Conservation (phyloP, 2,113 vertebrate genomes). For the Hippocampus zosterae region DNA sequence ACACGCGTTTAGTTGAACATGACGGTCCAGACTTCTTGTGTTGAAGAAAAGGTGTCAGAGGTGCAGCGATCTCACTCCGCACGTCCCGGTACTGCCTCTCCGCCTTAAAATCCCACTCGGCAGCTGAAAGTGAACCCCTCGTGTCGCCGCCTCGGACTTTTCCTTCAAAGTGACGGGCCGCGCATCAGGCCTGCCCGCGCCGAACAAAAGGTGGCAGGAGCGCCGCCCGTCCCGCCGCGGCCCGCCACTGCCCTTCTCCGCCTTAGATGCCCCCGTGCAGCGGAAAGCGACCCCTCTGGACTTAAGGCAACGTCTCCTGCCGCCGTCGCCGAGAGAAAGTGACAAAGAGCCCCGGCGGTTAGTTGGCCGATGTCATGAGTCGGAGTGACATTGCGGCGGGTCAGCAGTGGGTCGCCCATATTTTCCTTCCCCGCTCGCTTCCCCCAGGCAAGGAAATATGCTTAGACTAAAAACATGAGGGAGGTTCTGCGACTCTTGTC, state of each 20-base stretch:
- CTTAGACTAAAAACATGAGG: slow-evolving; percentile 12
- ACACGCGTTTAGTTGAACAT: no score
- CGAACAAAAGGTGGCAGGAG: background rate
- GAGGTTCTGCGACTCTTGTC: background rate
- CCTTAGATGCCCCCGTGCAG: background rate
- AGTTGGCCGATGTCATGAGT: slow-evolving; percentile 1
- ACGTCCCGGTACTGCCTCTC: background rate
- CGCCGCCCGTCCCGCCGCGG: background rate
- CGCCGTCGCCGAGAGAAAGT: slow-evolving; percentile 8
- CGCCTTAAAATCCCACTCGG: slow-evolving; percentile 1
- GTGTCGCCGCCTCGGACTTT: background rate
- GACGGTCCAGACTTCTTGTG: background rate
- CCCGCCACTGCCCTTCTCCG: slow-evolving; percentile 1
- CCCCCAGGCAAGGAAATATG: slow-evolving; percentile 8
- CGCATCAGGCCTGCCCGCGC: background rate
- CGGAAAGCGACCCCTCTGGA: slow-evolving; percentile 11
- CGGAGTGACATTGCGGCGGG: slow-evolving; percentile 12
- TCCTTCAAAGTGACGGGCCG: background rate
- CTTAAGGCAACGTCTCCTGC: slow-evolving; percentile 9
- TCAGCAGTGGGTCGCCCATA: slow-evolving; percentile 12
- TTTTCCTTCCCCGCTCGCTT: slow-evolving; percentile 3
- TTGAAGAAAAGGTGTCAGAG: background rate
- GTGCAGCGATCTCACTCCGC: background rate
- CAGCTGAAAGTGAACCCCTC: slow-evolving; percentile 2
- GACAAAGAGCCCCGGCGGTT: slow-evolving; percentile 15